Base-by-base conservation (phyloP, 2,888 invertebrate genomes). In the Apodemia mormo region DNA sequence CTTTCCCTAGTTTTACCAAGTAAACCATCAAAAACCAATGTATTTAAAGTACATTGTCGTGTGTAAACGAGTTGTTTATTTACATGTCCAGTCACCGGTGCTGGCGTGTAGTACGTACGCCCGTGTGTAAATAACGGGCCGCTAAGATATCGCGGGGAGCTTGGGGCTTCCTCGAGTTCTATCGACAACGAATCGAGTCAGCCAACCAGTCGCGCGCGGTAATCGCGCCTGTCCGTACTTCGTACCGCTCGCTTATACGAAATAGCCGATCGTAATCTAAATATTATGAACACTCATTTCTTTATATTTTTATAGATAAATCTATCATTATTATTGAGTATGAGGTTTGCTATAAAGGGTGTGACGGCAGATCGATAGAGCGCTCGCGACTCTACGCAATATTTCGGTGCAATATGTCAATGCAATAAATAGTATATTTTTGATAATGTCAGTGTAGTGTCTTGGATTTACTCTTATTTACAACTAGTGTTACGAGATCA, bases 141-240 rank as follows among this genome's bases (percentile, higher is more conserved):
- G 86, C 80, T 80, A 80, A 81, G 82, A 82, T 76, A 80, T 80
- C 81, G 83, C 84, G 84, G 82, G 84, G 82, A 74, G 80, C 80
- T 76, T 74, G 74, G 72, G 72, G 66, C 71, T 71, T 72, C 68
- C 65, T 69, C 68, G 70, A 71, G 68, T 70, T 67, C 72, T 68
- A 61, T 68, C 72, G 71, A 30, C 71, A 65, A 65, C 52, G 67
- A 65, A 67, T 70, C 66, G 72, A 71, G 68, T 69, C 73, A 72
- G 72, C 75, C 81, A 82, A 85, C 84, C 89, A 89, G 91, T 91
- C 88, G 91, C 87, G 88, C 88, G 91, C 88, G 85, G 86, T 80
- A 81, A 82, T 76, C 82, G 83, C 83, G 87, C 80, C 80, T 83
- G 87, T 80, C 79, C 83, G 86, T 82, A 80, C 75, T 72, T 78